A percentile compares a stretch with the other conserved stretches of the same genome.
phyloP scores from a whole-genome alignment of 2,888 invertebrate species.

The Diaperis boleti region DNA sequence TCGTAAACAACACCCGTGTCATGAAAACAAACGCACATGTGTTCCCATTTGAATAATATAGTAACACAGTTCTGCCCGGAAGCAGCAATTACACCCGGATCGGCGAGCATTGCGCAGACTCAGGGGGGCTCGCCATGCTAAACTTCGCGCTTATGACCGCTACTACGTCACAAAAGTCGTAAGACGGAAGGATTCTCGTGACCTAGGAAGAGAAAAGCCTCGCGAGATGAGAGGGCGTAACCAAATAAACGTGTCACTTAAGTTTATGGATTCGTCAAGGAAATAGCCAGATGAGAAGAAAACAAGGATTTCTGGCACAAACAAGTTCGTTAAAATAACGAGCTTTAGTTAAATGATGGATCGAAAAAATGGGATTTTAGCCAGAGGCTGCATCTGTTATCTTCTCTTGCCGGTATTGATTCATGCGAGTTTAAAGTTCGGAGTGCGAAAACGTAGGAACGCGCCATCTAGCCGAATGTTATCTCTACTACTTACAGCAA shows the following conservation, averaged over 20 bases:
- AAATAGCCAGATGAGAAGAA: slow-evolving; percentile 14
- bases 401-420: slow-evolving; percentile 1
- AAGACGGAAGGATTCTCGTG: slow-evolving; percentile 5
- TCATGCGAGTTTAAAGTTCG: not conserved
- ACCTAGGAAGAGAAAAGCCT: slow-evolving; percentile 7
- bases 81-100: slow-evolving; percentile 8
- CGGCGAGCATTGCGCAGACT: slow-evolving; percentile 7
- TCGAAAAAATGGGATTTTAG: not conserved
- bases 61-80: slow-evolving; percentile 9
- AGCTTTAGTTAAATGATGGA: no score
- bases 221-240: not conserved
- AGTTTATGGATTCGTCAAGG: no score
- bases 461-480: slow-evolving; percentile 3
- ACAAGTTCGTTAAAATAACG: slow-evolving; percentile 19
- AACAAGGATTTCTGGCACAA: slow-evolving; percentile 15
- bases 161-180: slow-evolving; percentile 8
- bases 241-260: not conserved
- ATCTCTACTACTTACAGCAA: not conserved
- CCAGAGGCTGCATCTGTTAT: not conserved
- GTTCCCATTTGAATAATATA: not conserved
- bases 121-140: slow-evolving; percentile 13
- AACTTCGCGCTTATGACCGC: slow-evolving; percentile 5
- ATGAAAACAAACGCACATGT: slow-evolving; percentile 4
- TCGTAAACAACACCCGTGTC: not conserved
- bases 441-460: no score